A percentile compares a stretch with the other conserved stretches of the same genome.
These are phyloP conservation scores for Notospermus geniculatus DNA, from an alignment of 1,140 invertebrate species.

Conservation along the genomic window DNA sequence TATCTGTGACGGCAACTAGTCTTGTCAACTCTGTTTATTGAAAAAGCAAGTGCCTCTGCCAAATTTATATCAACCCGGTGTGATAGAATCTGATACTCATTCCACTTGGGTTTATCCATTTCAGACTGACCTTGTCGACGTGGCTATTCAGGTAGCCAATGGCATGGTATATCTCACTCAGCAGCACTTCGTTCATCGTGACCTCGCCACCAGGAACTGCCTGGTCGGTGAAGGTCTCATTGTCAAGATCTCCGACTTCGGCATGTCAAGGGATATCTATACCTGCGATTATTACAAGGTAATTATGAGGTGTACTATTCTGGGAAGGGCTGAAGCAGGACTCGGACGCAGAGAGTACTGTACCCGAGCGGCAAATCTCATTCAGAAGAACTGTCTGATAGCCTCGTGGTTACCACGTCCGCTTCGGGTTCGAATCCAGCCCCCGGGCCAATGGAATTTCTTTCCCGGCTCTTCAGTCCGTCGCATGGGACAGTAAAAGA, in stretches of 20 bases:
- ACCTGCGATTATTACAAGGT: constrained; percentile 91
- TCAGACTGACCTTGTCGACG: constrained; percentile 45
- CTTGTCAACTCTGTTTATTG: no score
- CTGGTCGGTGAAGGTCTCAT: constrained; percentile 89
- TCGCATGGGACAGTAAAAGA: no score
- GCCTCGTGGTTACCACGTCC: no score
- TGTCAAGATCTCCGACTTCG: constrained; percentile 91
- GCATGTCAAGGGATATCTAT: constrained; percentile 65
- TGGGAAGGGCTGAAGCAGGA: neutral
- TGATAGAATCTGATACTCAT: neutral
- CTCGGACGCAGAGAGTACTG: no score
- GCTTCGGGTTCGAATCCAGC: no score
- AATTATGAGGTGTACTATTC: neutral
- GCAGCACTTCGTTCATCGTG: constrained; percentile 92
- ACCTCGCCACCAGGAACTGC: constrained; percentile 93
- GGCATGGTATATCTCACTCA: constrained; percentile 96
- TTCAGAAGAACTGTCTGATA: no score
- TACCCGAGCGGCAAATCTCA: no score
- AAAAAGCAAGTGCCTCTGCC: no score
- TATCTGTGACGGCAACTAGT: no score
- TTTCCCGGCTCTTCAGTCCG: no score
- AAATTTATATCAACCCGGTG: neutral
- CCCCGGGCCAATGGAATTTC: no score
- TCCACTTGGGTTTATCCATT: constrained; percentile 10
- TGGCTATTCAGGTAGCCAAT: constrained; percentile 65